A percentile compares a stretch with the other conserved stretches of the same genome.
Evolutionary conservation across 2,113 vertebrate genomes (phyloP).

Genomic region (Ancistrus triradiatus): DNA sequence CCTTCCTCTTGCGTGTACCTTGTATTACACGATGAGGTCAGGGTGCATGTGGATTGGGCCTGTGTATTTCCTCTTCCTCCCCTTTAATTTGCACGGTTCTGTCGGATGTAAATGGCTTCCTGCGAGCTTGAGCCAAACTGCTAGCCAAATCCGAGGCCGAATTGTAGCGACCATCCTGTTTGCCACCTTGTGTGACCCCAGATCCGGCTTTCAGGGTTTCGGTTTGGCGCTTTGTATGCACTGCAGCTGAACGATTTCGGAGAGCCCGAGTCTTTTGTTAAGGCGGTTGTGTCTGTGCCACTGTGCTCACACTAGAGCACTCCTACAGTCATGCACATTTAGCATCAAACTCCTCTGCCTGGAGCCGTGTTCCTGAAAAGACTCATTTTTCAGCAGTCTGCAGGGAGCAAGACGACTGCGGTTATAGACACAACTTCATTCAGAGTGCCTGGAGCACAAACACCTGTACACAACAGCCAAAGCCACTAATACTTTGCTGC

Average conservation of each 20-base stretch:
- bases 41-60: slow-evolving; percentile 27
- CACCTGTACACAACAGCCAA: too few species aligned
- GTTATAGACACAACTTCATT: too few species aligned
- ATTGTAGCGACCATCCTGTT: slow-evolving; percentile 44
- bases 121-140: slow-evolving; percentile 51
- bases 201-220: not conserved
- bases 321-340: slow-evolving; percentile 6
- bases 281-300: not conserved
- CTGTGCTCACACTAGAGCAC: not conserved
- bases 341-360: slow-evolving; percentile 27
- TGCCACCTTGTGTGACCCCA: slow-evolving; percentile 32
- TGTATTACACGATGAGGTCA: slow-evolving; percentile 17
- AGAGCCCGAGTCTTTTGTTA: not conserved
- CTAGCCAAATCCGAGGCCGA: slow-evolving; percentile 41
- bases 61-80: slow-evolving; percentile 34
- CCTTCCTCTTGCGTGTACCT: not conserved
- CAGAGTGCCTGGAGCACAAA: slow-evolving; percentile 34
- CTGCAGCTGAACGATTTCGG: not conserved
- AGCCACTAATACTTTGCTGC: slow-evolving; percentile 4
- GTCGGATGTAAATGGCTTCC: slow-evolving; percentile 53
- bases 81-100: slow-evolving; percentile 44
- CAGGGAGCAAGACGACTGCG: slow-evolving; percentile 24
- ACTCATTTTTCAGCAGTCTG: slow-evolving; percentile 26
- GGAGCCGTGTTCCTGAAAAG: slow-evolving; percentile 36
- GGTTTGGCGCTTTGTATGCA: not conserved